phyloP scores from a whole-genome alignment of 2,888 invertebrate species.

The Sminthurinus aureus region DNA sequence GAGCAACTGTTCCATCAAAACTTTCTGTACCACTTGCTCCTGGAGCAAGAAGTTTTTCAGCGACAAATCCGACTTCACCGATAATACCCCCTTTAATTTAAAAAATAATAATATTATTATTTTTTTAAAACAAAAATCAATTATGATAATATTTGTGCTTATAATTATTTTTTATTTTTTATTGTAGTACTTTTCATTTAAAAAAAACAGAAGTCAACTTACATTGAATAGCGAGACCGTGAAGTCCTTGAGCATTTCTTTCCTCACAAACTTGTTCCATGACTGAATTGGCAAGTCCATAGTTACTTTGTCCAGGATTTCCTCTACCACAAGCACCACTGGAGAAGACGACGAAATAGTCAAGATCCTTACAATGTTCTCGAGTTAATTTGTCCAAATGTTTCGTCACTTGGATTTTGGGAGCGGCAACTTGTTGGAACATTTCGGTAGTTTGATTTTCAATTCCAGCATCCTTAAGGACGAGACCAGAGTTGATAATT shows the following conservation, averaged over 20 bases:
- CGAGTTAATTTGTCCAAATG: conserved; percentile 76
- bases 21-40: conserved; percentile 68
- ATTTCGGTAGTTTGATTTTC: conserved; percentile 72
- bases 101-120: too few relatives aligned
- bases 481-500: conserved; percentile 87
- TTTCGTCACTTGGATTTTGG: conserved; percentile 83
- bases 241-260: conserved; percentile 73
- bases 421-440: conserved; percentile 74
- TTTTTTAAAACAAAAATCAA: too few relatives aligned
- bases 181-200: too few relatives aligned
- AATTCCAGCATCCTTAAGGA: conserved; percentile 64
- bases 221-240: conserved; percentile 83
- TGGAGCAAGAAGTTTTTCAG: conserved; percentile 70
- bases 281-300: conserved; percentile 87
- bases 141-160: too few relatives aligned
- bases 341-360: conserved; percentile 88
- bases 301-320: conserved; percentile 90
- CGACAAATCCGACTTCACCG: conserved; percentile 85
- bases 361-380: conserved; percentile 67
- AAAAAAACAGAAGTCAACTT: too few relatives aligned
- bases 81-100: conserved; percentile 96
- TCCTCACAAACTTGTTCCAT: conserved; percentile 88
- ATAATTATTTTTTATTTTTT: too few relatives aligned
- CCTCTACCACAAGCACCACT: conserved; percentile 91
- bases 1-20: conserved; percentile 81